A percentile compares a stretch with the other conserved stretches of the same genome.
Conservation (phyloP, 1,140 invertebrate genomes). For the Amyelois transitella region DNA sequence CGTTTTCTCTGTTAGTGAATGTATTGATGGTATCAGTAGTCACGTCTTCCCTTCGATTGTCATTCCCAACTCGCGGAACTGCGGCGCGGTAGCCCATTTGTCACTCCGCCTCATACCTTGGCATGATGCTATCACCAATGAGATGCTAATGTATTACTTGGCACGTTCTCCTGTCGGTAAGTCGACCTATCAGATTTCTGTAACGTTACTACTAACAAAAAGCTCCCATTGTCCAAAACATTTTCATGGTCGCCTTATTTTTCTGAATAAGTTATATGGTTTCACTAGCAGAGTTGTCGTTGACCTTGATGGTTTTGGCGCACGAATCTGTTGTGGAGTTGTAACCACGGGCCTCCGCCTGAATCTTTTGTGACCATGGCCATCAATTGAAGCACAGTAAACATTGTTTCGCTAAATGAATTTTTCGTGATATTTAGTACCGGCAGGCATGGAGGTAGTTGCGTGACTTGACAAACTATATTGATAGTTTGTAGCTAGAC, state of each 20-base stretch:
- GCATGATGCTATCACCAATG: conserved; percentile 42
- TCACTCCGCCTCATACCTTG: conserved; percentile 28
- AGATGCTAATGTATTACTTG: conserved; percentile 54
- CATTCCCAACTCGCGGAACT: conserved; percentile 20
- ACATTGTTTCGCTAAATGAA: neutral
- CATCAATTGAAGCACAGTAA: neutral
- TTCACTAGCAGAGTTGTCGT: conserved; percentile 22
- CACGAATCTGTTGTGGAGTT: conserved; percentile 8
- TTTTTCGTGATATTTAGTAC: neutral
- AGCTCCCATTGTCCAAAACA: conserved; percentile 19
- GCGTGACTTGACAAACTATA: conserved; percentile 4
- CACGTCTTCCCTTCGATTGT: conserved; percentile 16
- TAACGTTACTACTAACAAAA: neutral
- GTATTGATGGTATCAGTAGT: conserved; percentile 2
- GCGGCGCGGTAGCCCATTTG: conserved; percentile 20
- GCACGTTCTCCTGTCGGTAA: conserved; percentile 27
- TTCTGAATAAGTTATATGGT: conserved; percentile 15
- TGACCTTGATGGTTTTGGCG: conserved; percentile 24
- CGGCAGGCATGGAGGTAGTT: neutral
- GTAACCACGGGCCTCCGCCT: neutral
- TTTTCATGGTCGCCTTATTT: conserved; percentile 24
- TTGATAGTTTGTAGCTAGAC: conserved; percentile 8
- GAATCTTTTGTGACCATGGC: neutral
- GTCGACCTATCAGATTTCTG: conserved; percentile 44
- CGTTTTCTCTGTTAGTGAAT: neutral